phyloP scores from a whole-genome alignment of 2,797 vertebrate genomes.

The Enoplosus armatus region DNA sequence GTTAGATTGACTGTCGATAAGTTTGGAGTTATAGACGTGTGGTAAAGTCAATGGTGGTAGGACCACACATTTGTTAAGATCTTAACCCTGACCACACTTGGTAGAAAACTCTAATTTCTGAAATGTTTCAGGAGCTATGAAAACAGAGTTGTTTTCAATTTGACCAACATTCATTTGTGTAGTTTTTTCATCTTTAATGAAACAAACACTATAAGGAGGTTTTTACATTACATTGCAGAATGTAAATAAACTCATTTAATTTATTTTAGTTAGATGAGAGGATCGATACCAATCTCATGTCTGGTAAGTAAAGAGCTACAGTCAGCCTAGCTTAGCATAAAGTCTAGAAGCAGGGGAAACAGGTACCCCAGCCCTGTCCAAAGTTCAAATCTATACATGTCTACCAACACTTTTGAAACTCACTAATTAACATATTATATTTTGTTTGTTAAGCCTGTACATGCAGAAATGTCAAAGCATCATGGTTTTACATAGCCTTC shows the following conservation, averaged over 20 bases:
- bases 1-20: conserved; percentile 38
- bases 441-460: not conserved
- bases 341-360: not conserved
- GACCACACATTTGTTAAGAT: not conserved
- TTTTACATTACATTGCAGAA: not conserved
- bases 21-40: not conserved
- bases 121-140: not conserved
- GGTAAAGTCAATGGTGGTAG: not conserved
- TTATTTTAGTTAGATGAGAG: not conserved
- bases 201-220: not conserved
- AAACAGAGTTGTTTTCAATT: not conserved
- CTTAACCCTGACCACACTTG: not conserved
- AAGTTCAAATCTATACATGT: too few relatives aligned
- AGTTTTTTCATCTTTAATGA: not conserved
- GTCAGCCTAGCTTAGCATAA: not conserved
- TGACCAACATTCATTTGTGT: too few relatives aligned
- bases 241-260: too few relatives aligned
- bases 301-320: not conserved
- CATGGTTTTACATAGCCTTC: too few relatives aligned
- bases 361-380: not conserved
- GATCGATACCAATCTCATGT: not conserved
- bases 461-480: not conserved
- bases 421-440: not conserved
- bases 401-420: not conserved
- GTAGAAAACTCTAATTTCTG: not conserved